Percentiles rank a stretch among this genome's conserved stretches.
phyloP scores from a whole-genome alignment of 2,797 vertebrate genomes.

The Atherinosoma microstoma region DNA sequence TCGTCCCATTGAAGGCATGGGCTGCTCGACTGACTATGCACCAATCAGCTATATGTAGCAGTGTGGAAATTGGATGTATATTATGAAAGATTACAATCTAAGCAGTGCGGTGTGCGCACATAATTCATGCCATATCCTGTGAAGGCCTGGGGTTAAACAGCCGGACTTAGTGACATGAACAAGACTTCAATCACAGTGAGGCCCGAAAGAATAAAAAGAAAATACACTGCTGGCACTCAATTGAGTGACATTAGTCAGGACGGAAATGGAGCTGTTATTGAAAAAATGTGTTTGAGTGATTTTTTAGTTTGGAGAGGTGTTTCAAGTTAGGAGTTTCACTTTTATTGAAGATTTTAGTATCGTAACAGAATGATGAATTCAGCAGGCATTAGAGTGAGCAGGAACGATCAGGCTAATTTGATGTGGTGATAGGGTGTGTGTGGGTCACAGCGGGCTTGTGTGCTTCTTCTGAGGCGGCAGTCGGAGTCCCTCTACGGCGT shows the following conservation, averaged over 20 bases:
- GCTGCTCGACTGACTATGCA: constrained; percentile 33
- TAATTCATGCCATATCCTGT: constrained; percentile 69
- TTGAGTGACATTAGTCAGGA: constrained; percentile 50
- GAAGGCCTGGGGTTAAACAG: constrained; percentile 63
- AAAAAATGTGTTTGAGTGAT: constrained; percentile 46
- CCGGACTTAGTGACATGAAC: constrained; percentile 51
- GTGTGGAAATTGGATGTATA: constrained; percentile 69
- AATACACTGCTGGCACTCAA: constrained; percentile 39
- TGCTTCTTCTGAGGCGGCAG: constrained; percentile 56
- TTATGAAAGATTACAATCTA: constrained; percentile 76
- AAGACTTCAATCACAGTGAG: constrained; percentile 62
- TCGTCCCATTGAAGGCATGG: constrained; percentile 18
- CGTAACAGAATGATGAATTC: constrained; percentile 13
- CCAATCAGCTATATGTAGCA: constrained; percentile 59
- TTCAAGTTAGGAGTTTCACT: constrained; percentile 35
- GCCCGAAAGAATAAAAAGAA: constrained; percentile 50
- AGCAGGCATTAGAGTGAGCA: constrained; percentile 12
- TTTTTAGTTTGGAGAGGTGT: constrained; percentile 19
- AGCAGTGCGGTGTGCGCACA: constrained; percentile 53
- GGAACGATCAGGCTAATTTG: constrained; percentile 17
- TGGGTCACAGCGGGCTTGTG: constrained; percentile 64
- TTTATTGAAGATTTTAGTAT: constrained; percentile 24
- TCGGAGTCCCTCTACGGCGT: constrained; percentile 48
- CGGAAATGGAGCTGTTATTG: constrained; percentile 39
- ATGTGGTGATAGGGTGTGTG: constrained; percentile 53